These are phyloP conservation scores for Ceratosolen solmsi DNA, from an alignment of 1,140 invertebrate species.

Conservation along the genomic window DNA sequence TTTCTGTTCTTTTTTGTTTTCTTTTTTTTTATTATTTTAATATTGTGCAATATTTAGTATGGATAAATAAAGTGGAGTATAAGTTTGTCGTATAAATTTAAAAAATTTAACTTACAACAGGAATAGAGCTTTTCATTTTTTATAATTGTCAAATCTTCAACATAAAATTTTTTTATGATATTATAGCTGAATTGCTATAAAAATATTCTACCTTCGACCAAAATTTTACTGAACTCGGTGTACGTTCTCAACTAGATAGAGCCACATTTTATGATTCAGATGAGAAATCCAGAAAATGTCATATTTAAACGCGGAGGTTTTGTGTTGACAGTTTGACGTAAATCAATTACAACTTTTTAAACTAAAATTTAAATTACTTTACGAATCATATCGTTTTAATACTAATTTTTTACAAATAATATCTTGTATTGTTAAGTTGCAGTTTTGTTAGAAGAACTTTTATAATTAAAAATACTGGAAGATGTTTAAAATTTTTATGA, in stretches of 20 bases:
- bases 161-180: too few species aligned
- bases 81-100: too few species aligned
- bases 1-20: too few species aligned
- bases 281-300: neutral
- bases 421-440: neutral
- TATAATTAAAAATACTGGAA: neutral
- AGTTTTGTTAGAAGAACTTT: neutral
- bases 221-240: too few species aligned
- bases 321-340: neutral
- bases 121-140: too few species aligned
- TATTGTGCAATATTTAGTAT: too few species aligned
- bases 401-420: neutral
- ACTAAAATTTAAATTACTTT: neutral
- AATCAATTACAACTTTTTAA: neutral
- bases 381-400: neutral
- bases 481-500: neutral
- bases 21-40: too few species aligned
- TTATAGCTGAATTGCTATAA: too few species aligned
- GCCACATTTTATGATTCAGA: neutral
- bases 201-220: too few species aligned
- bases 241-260: neutral
- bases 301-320: neutral
- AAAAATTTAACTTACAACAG: too few species aligned
- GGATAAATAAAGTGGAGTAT: too few species aligned
- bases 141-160: too few species aligned